Conservation (phyloP, 2,113 vertebrate species). For the Hiodon tergisus region DNA sequence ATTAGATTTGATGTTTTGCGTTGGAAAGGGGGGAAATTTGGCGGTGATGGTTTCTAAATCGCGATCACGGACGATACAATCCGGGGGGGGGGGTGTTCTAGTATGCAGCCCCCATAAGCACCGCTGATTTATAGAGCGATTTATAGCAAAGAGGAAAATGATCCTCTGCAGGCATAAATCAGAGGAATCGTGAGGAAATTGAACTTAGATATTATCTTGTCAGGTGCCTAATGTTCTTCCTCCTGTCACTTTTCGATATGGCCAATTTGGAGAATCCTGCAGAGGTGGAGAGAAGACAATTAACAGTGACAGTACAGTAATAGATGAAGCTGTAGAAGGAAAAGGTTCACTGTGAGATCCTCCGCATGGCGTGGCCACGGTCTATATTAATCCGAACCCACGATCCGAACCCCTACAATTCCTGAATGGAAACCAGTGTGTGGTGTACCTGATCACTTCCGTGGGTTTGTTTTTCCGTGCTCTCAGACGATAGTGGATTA, state of each 20-base stretch:
- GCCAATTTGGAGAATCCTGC: constrained; percentile 99
- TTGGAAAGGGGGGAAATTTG: constrained; percentile 99
- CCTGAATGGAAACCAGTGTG: too few relatives aligned
- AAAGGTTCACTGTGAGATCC: constrained; percentile 92
- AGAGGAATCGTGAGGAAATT: constrained; percentile 99
- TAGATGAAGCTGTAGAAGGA: constrained; percentile 99
- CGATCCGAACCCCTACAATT: too few relatives aligned
- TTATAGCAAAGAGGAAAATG: constrained; percentile 99
- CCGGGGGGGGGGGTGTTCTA: constrained; percentile 70
- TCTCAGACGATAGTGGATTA: too few relatives aligned
- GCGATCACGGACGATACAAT: constrained; percentile 94
- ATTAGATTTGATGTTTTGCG: constrained; percentile 99
- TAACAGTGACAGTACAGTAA: constrained; percentile 99
- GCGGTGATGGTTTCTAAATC: constrained; percentile 99
- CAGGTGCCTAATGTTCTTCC: constrained; percentile 99
- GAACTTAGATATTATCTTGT: constrained; percentile 99
- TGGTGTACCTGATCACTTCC: too few relatives aligned
- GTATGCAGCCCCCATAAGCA: constrained; percentile 92
- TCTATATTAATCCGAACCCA: constrained; percentile 66
- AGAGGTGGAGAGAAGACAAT: constrained; percentile 99
- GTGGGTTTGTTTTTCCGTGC: too few relatives aligned
- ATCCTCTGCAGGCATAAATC: constrained; percentile 99
- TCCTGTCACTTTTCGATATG: constrained; percentile 99
- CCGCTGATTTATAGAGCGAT: constrained; percentile 99
- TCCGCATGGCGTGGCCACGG: constrained; percentile 90